A percentile compares a stretch with the other conserved stretches of the same genome.
phyloP scores from a whole-genome alignment of 2,113 vertebrate genomes.

The cattle (Bos taurus) region ARS-UCD2.0 NC_037336.1:57536001-57536500 shows the following conservation, averaged over 20 bases:
- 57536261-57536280: not conserved
- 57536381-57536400: constrained; percentile 20
- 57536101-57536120: not conserved
- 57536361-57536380: constrained; percentile 17
- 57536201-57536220: not conserved
- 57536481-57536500: not conserved
- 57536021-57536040: not conserved
- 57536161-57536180: not conserved
- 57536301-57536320: not conserved
- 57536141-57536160: not conserved
- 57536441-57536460: not conserved
- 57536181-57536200: not conserved
- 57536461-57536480: not conserved
- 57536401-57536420: not conserved
- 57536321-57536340: constrained; percentile 25
- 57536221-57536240: not conserved
- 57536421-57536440: not conserved
- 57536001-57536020: not conserved
- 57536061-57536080: not conserved
- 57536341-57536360: not conserved
- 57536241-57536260: not conserved
- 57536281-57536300: not conserved
- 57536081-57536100: not conserved
- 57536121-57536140: not conserved
- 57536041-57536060: not conserved